Base-by-base conservation (phyloP, 2,113 vertebrate genomes). In the Tautogolabrus adspersus region DNA sequence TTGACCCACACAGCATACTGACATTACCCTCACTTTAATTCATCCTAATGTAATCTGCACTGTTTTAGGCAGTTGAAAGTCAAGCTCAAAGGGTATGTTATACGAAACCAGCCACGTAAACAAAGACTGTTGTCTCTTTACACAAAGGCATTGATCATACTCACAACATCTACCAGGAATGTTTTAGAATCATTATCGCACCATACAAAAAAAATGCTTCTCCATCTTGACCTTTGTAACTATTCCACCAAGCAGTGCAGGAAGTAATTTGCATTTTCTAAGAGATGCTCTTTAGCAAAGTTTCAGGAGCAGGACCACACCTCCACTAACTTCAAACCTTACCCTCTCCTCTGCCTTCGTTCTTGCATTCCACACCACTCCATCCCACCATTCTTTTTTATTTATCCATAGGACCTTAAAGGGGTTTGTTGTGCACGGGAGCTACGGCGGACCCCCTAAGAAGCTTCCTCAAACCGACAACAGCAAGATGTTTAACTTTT, bases 181-280 rank as follows among this genome's bases (percentile, higher is more conserved):
- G 66, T 68, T 68, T 79, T 30, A 26, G 52, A 18, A 5, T 34
- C 30, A 34, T 13, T 34, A 30, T 26, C 8, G 19, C 40, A 11
- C 9, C 6, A 42, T 10, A 42, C 40, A 42, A 42, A 42, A 57
- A 6, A 23, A 23, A 56, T 10, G 30, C 23, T 34, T 34, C 64
- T 26, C 64, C 15, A 8, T 65, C 3, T 85, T 64, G 85, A 87
- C 74, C 79, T 81, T 34, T 11, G 8, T 0, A 74, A 44, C 62
- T 65, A 23, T 71, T 64, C 64, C 67, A 71, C 68, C 6, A 34
- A 71, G 54, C 54, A 51, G 66, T 44, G 0, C 13, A 19, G 66
- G 69, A 88, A 88, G 81, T 75, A 7, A 83, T 72, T 75, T 56
- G 51, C 40, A 68, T 71, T 75, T 72, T 77, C 63, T 42, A 22